A percentile compares a stretch with the other conserved stretches of the same genome.
Conservation (phyloP, 2,888 invertebrate species). For the Agrochola circellaris region DNA sequence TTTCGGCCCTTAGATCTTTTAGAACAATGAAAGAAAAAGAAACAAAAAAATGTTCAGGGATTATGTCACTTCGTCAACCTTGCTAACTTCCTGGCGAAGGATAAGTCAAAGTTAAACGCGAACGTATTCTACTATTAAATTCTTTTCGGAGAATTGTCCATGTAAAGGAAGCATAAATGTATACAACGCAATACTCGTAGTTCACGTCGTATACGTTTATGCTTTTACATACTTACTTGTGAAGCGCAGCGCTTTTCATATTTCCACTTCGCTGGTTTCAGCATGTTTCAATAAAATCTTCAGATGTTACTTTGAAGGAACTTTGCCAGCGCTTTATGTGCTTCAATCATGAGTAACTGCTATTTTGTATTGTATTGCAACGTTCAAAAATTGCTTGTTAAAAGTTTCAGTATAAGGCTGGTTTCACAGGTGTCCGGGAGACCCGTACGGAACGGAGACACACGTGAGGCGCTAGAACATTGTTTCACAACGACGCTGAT, state of each 20-base stretch:
- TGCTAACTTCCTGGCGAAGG: slow-evolving; percentile 27
- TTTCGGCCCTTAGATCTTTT: no score
- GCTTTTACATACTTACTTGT: slow-evolving; percentile 13
- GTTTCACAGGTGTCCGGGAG: no score
- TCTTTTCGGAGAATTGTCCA: not conserved
- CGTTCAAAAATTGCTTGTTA: slow-evolving; percentile 4
- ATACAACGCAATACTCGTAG: slow-evolving; percentile 5
- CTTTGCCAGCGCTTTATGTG: slow-evolving; percentile 25
- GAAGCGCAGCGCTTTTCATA: slow-evolving; percentile 28
- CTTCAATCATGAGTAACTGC: slow-evolving; percentile 15
- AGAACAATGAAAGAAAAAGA: slow-evolving; percentile 27
- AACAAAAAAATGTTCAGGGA: slow-evolving; percentile 15
- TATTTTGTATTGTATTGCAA: slow-evolving; percentile 8
- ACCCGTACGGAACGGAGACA: no score
- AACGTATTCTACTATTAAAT: slow-evolving; percentile 11
- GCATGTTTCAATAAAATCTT: slow-evolving; percentile 51
- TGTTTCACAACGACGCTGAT: no score
- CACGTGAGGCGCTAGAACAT: no score
- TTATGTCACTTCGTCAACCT: slow-evolving; percentile 11
- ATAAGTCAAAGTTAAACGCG: slow-evolving; percentile 2
- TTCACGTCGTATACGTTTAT: not conserved
- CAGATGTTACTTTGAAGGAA: slow-evolving; percentile 29
- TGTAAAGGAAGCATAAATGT: not conserved
- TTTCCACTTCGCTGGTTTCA: slow-evolving; percentile 41
- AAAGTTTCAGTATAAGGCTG: slow-evolving; percentile 16